phyloP scores from a whole-genome alignment of 2,797 vertebrate species.

The Arctocebus calabarensis region DNA sequence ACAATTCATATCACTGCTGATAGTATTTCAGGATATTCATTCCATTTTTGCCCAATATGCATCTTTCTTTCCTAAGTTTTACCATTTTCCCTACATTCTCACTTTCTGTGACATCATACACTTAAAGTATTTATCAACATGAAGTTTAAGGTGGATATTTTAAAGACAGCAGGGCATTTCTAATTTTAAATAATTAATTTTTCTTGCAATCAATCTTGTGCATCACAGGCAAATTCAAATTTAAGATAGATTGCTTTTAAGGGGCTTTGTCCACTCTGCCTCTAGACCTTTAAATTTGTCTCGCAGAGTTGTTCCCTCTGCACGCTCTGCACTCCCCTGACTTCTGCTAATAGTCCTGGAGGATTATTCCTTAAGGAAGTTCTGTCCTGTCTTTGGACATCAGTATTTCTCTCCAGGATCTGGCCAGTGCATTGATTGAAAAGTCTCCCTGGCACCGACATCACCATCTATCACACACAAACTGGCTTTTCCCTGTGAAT shows the following conservation, averaged over 20 bases:
- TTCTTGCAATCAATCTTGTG: not conserved
- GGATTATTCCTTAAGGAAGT: not conserved
- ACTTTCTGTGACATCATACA: not conserved
- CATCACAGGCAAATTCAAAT: conserved; percentile 9
- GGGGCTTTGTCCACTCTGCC: not conserved
- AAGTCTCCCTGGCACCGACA: not conserved
- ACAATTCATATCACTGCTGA: not conserved
- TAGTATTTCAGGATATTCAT: not conserved
- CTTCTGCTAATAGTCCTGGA: not conserved
- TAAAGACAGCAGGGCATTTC: not conserved
- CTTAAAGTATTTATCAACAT: not conserved
- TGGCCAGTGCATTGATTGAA: not conserved
- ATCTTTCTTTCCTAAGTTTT: not conserved
- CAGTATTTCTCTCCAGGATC: not conserved
- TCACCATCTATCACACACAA: not conserved
- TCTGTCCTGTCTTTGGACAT: not conserved
- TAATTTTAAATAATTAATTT: conserved; percentile 14
- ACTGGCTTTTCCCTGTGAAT: not conserved
- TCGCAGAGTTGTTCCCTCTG: not conserved
- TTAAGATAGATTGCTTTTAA: conserved; percentile 22
- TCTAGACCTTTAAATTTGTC: not conserved
- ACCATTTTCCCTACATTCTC: not conserved
- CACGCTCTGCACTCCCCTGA: not conserved
- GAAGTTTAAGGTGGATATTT: not conserved
- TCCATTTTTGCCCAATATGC: not conserved